Conservation (phyloP, 2,113 vertebrate species). For the Oreotrochilus melanogaster region DNA sequence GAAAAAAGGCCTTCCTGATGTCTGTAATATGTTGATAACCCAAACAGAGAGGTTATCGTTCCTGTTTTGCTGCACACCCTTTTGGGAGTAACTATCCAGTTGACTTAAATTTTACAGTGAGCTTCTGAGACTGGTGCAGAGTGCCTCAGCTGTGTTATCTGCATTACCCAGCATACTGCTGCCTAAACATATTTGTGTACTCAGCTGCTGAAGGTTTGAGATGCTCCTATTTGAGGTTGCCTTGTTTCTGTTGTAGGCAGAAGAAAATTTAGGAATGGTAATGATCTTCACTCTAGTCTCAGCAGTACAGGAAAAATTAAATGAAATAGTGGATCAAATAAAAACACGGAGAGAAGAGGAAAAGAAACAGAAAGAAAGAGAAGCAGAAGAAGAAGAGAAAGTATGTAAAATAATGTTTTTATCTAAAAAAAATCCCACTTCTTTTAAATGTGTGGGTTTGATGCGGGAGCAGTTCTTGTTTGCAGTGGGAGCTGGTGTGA, state of each 20-base stretch:
- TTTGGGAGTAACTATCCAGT: background rate
- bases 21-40: background rate
- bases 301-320: slow-evolving; percentile 95
- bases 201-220: background rate
- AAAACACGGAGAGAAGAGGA: slow-evolving; percentile 93
- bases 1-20: background rate
- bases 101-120: background rate
- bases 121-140: background rate
- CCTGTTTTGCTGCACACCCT: background rate
- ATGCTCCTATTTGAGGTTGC: background rate
- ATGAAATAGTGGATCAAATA: slow-evolving; percentile 94
- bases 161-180: background rate
- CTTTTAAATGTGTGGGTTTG: background rate
- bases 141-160: background rate
- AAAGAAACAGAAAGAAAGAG: slow-evolving; percentile 87
- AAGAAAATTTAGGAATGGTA: slow-evolving; percentile 97
- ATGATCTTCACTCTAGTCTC: slow-evolving; percentile 99
- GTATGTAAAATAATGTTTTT: slow-evolving; percentile 72
- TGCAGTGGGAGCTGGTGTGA: background rate
- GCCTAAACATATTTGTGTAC: background rate
- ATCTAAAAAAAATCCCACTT: background rate
- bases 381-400: slow-evolving; percentile 96
- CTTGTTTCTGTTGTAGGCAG: slow-evolving; percentile 79
- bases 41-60: background rate
- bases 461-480: background rate